Evolutionary conservation across 2,113 vertebrate species (phyloP).

Genomic region (Alligator mississippiensis): DNA sequence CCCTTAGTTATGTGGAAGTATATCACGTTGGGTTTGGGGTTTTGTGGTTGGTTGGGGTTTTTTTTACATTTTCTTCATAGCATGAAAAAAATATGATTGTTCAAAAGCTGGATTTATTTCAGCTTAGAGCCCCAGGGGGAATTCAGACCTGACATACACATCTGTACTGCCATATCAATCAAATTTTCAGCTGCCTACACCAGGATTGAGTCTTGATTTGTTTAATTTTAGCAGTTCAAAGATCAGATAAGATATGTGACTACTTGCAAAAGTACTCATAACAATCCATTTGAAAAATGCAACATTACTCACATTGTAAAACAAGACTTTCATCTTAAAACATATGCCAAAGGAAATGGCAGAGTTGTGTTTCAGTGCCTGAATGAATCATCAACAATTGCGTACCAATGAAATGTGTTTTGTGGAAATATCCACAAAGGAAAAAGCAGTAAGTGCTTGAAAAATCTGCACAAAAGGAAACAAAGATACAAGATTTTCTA

Average conservation of each 20-base stretch:
- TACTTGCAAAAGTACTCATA: neutral
- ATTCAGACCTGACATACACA: neutral
- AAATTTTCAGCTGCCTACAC: neutral
- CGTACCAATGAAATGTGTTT: neutral
- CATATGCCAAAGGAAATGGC: neutral
- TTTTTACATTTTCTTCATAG: neutral
- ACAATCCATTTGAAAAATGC: neutral
- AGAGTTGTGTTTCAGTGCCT: neutral
- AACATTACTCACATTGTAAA: neutral
- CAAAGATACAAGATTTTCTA: accelerated
- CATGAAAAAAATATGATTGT: neutral
- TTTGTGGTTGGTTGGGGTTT: no score
- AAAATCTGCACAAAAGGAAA: neutral
- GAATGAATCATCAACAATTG: neutral
- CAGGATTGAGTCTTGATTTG: neutral
- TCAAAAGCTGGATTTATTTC: neutral
- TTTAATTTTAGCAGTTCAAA: neutral
- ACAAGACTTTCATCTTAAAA: neutral
- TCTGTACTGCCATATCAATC: neutral
- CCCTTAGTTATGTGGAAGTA: neutral
- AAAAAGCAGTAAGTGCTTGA: neutral
- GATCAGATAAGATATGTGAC: accelerated
- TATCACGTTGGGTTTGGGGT: neutral
- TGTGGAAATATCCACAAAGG: neutral
- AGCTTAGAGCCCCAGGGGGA: neutral